Evolutionary conservation across 1,140 invertebrate genomes (phyloP), one percentile per base, ranked within the genome.

Genomic region (Lysiphlebus fabarum): DNA sequence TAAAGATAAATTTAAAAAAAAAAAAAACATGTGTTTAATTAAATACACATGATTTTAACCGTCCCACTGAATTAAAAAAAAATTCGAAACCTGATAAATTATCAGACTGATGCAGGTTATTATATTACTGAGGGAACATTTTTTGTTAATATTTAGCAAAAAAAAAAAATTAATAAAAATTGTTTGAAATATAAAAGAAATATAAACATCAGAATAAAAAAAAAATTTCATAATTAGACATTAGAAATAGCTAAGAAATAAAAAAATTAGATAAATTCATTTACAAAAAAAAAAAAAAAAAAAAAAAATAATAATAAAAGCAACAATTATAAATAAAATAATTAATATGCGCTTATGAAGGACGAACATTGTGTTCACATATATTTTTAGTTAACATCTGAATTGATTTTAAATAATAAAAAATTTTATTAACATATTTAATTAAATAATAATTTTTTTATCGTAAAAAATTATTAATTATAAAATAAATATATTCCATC

Each of bases 281-380:
- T 56, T 65, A 66, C 53, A 61, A 58, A 60, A 60, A 68, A 62
- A 65, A 63, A 43, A 51, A 34, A 51, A 36, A 51, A 40, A 40
- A 1, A 4, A 40, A 3, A 8, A 7, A 6, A 40, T 40, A 40
- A 40, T 40, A 37, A 51, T 51, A 37, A 51, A 26, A 26, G 17
- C 17, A 26, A 26, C 38, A 37, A 36, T 51, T 33, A n/a, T n/a
- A 51, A 38, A 38, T 36, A 14, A 51, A 49, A 49, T 7, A 9
- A 49, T 33, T 17, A 49, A 49, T 34, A 65, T 68, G 67, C 65
- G 63, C 60, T 68, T 64, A 61, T 55, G 51, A 57, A 53, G 36
- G 58, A 65, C 45, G 58, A 65, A 67, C 53, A 47, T 68, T 67
- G 62, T 67, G 68, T 66, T 67, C 66, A 67, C 45, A 59, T 26